A percentile compares a stretch with the other conserved stretches of the same genome.
Conservation (phyloP, 2,888 invertebrate genomes). For the Mesorhabditis spiculigera region DNA sequence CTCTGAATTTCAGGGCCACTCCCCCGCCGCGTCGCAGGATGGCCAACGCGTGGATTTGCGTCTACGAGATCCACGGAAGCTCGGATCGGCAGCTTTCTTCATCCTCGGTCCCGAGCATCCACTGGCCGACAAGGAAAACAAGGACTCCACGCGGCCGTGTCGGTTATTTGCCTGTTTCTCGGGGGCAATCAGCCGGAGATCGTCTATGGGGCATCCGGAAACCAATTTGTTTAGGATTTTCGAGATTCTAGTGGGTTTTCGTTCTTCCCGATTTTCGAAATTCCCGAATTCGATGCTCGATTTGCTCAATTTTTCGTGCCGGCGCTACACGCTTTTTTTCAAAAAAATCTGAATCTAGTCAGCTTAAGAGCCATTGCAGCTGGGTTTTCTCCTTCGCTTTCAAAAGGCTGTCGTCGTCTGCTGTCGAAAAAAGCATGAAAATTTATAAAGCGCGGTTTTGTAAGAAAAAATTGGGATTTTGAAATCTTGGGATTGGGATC, state of each 20-base stretch:
- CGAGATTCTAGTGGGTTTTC: no score
- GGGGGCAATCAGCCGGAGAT: no score
- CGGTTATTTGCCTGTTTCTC: conserved; percentile 1
- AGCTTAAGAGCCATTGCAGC: no score
- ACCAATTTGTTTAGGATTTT: no score
- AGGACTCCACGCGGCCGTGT: conserved; percentile 21
- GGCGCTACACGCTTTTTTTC: no score
- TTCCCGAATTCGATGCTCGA: no score
- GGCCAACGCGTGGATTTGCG: conserved; percentile 45
- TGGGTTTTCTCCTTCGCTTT: no score
- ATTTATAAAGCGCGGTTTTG: not conserved
- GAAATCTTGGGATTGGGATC: conserved; percentile 7
- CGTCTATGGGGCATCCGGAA: no score
- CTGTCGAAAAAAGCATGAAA: conserved; percentile 1
- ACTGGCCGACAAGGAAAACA: conserved; percentile 23
- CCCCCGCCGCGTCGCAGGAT: conserved; percentile 5
- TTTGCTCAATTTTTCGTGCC: no score
- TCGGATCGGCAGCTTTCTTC: conserved; percentile 42
- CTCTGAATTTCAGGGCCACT: conserved; percentile 11
- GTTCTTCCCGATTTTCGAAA: no score
- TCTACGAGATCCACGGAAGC: conserved; percentile 29
- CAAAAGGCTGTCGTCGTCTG: no score
- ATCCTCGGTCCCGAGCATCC: conserved; percentile 40
- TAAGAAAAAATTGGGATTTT: not conserved
- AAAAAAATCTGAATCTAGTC: no score